Percentiles rank a stretch among this genome's conserved stretches.
Evolutionary conservation across 2,113 vertebrate genomes (phyloP).

Genomic region (Toxostoma redivivum): DNA sequence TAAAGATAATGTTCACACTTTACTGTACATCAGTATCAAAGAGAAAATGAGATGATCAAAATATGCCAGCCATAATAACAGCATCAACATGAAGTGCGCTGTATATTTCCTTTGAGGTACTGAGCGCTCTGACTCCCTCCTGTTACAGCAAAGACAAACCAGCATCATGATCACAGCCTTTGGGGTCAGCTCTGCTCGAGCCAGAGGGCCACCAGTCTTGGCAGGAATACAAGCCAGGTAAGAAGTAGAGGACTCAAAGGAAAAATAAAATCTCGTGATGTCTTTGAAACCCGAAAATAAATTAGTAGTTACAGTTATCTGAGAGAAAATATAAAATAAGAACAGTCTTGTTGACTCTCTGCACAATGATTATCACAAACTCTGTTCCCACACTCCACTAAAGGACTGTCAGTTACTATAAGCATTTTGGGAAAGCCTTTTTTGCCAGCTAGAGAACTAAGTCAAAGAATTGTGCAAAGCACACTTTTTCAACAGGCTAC

Average conservation of each 20-base stretch:
- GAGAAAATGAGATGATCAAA: constrained; percentile 45
- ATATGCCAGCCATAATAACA: constrained; percentile 44
- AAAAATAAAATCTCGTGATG: not conserved
- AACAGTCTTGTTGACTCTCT: not conserved
- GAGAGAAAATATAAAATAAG: not conserved
- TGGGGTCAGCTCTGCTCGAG: not conserved
- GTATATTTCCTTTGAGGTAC: not conserved
- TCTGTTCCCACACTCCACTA: not conserved
- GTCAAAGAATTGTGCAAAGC: not conserved
- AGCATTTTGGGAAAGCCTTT: not conserved
- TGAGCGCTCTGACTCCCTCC: not conserved
- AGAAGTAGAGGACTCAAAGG: not conserved
- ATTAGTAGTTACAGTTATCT: not conserved
- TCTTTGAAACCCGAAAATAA: not conserved
- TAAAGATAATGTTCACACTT: constrained; percentile 41
- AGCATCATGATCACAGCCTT: not conserved
- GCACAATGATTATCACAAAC: not conserved
- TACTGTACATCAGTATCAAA: constrained; percentile 24
- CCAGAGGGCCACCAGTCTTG: not conserved
- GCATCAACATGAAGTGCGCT: not conserved
- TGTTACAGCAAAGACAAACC: not conserved
- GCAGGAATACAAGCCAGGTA: not conserved
- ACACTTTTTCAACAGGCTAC: not conserved
- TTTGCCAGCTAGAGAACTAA: not conserved
- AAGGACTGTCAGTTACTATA: not conserved